phyloP scores from a whole-genome alignment of 2,888 invertebrate species.

The Saturnia japonica region DNA sequence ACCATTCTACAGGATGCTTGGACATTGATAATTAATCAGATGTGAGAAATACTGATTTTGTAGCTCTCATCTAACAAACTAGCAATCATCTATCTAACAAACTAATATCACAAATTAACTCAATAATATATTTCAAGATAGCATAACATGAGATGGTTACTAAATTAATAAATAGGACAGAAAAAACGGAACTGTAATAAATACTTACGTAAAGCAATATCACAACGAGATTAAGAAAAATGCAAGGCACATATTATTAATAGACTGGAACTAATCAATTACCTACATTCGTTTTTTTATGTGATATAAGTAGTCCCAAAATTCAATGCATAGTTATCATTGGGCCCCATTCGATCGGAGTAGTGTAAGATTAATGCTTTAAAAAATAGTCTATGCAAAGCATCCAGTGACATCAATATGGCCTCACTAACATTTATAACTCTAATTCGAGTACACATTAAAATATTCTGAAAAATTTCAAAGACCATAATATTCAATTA shows the following conservation, averaged over 20 bases:
- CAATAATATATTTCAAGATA: too few species aligned
- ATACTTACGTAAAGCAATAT: neutral
- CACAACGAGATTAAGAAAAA: neutral
- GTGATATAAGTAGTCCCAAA: neutral
- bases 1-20: constrained; percentile 3
- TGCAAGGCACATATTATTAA: neutral
- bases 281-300: neutral
- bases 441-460: neutral
- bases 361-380: neutral
- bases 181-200: neutral
- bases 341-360: neutral
- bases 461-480: neutral
- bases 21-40: neutral
- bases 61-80: too few species aligned
- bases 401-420: neutral
- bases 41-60: neutral
- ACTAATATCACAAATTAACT: neutral
- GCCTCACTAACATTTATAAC: neutral
- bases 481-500: neutral
- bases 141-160: too few species aligned
- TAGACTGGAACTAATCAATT: neutral
- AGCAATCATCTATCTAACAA: neutral
- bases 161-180: too few species aligned
- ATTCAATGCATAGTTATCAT: neutral
- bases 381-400: neutral